Conservation (phyloP, 2,113 vertebrate genomes). For the Perca flavescens region DNA sequence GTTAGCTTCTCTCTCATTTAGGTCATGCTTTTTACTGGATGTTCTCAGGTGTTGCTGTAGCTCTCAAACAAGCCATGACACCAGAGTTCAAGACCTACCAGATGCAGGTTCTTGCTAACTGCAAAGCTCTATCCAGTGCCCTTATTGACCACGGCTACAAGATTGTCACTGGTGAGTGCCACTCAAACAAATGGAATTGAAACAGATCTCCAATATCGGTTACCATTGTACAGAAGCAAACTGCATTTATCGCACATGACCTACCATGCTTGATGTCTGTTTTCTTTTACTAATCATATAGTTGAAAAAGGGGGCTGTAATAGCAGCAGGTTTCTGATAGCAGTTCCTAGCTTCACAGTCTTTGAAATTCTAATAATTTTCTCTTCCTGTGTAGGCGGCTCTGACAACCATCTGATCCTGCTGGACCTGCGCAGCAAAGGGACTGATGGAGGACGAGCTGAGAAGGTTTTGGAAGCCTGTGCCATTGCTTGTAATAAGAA, state of each 20-base stretch:
- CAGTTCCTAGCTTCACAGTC: not conserved
- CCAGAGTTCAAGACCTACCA: conserved; percentile 94
- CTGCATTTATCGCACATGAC: not conserved
- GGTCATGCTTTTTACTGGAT: not conserved
- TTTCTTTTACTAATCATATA: not conserved
- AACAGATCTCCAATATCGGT: not conserved
- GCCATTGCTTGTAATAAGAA: conserved; percentile 98
- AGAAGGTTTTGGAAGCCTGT: conserved; percentile 95
- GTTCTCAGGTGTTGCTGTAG: conserved; percentile 90
- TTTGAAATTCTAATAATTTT: not conserved
- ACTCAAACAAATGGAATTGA: not conserved
- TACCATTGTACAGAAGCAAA: not conserved
- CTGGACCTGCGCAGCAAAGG: conserved; percentile 92
- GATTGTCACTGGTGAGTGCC: conserved; percentile 90
- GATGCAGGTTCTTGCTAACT: conserved; percentile 91
- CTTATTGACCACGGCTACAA: conserved; percentile 90
- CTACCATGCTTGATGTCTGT: not conserved
- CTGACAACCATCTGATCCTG: conserved; percentile 96
- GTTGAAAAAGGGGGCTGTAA: not conserved
- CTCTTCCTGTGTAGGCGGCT: conserved; percentile 87
- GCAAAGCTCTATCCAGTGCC: conserved; percentile 82
- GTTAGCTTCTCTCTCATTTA: not conserved
- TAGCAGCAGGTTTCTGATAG: not conserved
- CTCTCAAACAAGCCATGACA: conserved; percentile 92
- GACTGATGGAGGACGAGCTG: conserved; percentile 92